A percentile compares a stretch with the other conserved stretches of the same genome.
Conservation (phyloP, 2,797 vertebrate genomes). For the Alcedo atthis region DNA sequence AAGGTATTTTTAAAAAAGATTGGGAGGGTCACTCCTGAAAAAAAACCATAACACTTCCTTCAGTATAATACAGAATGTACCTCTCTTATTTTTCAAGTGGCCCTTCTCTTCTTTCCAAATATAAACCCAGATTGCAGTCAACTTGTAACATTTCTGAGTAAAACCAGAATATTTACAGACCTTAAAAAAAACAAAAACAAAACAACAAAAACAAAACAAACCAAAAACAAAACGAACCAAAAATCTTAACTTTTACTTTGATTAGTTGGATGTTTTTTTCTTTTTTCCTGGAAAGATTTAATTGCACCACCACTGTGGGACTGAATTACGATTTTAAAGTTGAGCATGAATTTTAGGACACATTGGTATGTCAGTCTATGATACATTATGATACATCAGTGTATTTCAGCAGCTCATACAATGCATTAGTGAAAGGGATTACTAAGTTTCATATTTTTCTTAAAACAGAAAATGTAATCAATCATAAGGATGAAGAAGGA, state of each 20-base stretch:
- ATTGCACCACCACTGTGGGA: not conserved
- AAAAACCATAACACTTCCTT: not conserved
- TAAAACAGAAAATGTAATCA: slow-evolving; percentile 92
- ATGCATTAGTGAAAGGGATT: not conserved
- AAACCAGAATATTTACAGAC: not conserved
- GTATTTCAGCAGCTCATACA: not conserved
- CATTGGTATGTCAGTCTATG: not conserved
- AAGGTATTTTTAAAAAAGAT: not conserved
- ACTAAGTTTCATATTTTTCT: slow-evolving; percentile 46
- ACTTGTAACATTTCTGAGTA: not conserved
- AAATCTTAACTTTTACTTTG: not conserved
- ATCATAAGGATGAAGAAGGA: slow-evolving; percentile 96
- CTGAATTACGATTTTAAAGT: not conserved
- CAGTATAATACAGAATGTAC: not conserved
- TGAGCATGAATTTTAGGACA: not conserved
- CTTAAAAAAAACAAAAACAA: not conserved
- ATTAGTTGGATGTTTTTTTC: not conserved
- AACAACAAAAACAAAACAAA: not conserved
- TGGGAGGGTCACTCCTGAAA: not conserved
- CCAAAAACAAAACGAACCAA: not conserved
- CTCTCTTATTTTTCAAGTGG: not conserved
- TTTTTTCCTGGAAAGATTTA: not conserved
- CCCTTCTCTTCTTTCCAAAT: not conserved
- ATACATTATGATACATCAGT: not conserved
- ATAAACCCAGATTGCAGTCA: not conserved